Conservation (phyloP, 2,797 vertebrate genomes). For the Psittacula echo region DNA sequence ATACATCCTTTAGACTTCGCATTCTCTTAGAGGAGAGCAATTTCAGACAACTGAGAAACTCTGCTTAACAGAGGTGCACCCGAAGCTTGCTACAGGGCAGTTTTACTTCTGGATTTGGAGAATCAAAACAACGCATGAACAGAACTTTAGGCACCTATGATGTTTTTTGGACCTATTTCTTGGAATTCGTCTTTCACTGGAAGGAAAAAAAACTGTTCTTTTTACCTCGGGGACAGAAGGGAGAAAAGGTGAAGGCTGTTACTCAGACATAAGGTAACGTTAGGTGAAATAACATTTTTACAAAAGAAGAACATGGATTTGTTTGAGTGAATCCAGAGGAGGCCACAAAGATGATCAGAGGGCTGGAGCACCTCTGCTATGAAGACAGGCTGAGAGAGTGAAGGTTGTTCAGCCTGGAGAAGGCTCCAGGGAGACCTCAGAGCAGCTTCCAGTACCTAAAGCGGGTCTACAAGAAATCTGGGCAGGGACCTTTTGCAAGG, state of each 20-base stretch:
- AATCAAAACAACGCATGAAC: neutral
- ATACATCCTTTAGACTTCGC: neutral
- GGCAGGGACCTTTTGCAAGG: neutral
- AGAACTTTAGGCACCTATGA: neutral
- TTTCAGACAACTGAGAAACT: neutral
- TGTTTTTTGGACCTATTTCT: neutral
- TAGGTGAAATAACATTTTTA: neutral
- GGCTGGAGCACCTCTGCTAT: neutral
- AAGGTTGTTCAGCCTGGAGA: neutral
- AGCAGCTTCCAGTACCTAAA: neutral
- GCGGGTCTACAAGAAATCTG: neutral
- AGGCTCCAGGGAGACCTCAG: neutral
- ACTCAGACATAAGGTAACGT: neutral
- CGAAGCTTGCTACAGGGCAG: neutral
- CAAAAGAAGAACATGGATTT: neutral
- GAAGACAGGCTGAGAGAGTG: neutral
- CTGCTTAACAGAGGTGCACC: neutral
- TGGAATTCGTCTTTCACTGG: neutral
- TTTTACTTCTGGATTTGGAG: neutral
- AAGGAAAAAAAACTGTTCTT: neutral
- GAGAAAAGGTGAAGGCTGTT: neutral
- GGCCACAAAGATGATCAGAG: neutral
- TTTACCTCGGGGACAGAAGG: neutral
- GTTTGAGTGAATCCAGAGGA: neutral
- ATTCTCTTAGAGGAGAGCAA: accelerated